Base-by-base conservation (phyloP, 2,797 vertebrate genomes). In the Fistularia commersonii region DNA sequence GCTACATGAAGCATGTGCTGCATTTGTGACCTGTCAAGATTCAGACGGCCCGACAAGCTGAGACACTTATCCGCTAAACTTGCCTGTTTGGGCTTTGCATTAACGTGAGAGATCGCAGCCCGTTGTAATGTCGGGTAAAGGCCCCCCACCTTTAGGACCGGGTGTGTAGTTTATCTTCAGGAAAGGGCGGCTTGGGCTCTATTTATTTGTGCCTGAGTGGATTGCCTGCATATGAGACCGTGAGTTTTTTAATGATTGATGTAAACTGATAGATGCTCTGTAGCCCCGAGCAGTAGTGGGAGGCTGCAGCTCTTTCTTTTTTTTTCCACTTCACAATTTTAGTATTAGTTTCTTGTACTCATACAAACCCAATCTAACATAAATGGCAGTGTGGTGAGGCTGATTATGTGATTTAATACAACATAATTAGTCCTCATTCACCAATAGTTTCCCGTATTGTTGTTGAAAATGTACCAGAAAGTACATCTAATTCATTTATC, bases 21-120 rank as follows among this genome's bases (percentile, higher is more conserved):
- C 74, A 84, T 87, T 85, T 80, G 23, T 88, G 84, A 84, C 84
- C 87, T 76, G 79, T 23, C 23, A 23, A 4, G 23, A 23, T 23
- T 23, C 23, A 23, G 23, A 23, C 23, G 23, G 4, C 23, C 23
- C 23, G 23, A 23, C 23, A 48, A 72, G 69, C 79, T 57, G 48
- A 83, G 64, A 66, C 67, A 69, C 71, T 79, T 78, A 82, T 82
- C 66, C 69, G 9, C 35, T 36, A 36, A 9, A 39, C 11, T 11
- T 39, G 3, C 23, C 23, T 23, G 23, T 23, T 23, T 23, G 23
- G 23, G 23, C 2, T 4, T 23, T 23, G 23, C 23, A 23, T 23
- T 23, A 23, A 23, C 23, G 23, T 2, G 4, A 23, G 23, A 23
- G 23, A 23, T 23, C 23, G 23, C 23, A 23, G 23, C 23, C 23